Base-by-base conservation (phyloP, 2,113 vertebrate genomes). In the Vulpes ferrilata region DNA sequence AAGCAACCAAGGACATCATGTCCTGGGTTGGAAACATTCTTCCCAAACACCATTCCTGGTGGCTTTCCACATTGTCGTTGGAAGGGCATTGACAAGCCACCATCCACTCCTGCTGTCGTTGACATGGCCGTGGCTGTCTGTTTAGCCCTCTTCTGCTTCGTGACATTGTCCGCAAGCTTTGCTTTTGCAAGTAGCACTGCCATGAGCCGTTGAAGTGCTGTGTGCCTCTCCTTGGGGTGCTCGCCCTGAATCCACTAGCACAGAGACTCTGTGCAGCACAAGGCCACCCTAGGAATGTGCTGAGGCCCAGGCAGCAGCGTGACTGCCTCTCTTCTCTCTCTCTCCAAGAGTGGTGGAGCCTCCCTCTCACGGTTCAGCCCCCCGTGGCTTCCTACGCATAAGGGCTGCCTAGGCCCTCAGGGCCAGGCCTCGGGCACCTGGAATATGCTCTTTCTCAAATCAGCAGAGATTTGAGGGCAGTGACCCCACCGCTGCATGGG, bases 201-300 rank as follows among this genome's bases (percentile, higher is more conserved):
- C 5, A 3, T 0, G 19, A 22, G 19, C 2, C 0, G 0, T 23
- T 16, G 15, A 53, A n/a, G 43, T 13, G 35, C n/a, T 3, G 0
- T 0, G 1, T n/a, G 11, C 9, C 0, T 48, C 38, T 76, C 65
- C 51, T 27, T 2, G 1, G 30, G 30, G 6, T 2, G 3, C 20
- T 0, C 1, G 16, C 22, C 19, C 60, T 25, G 4, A 5, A 20
- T 30, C 25, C 0, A 0, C 65, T 4, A 0, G 0, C 79, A 51
- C 35, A 0, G 48, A 8, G 4, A 2, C 84, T 69, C 3, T 12
- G 57, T 30, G 1, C 80, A 19, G 57, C 2, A 0, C 1, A 1
- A 16, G 0, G 25, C n/a, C 78, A 1, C 80, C 22, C 7, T 1
- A 20, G 80, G 48, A 2, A 0, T 5, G 19, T 0, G 1, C 19